phyloP scores from a whole-genome alignment of 2,113 vertebrate genomes.

The Pundamilia nyererei region DNA sequence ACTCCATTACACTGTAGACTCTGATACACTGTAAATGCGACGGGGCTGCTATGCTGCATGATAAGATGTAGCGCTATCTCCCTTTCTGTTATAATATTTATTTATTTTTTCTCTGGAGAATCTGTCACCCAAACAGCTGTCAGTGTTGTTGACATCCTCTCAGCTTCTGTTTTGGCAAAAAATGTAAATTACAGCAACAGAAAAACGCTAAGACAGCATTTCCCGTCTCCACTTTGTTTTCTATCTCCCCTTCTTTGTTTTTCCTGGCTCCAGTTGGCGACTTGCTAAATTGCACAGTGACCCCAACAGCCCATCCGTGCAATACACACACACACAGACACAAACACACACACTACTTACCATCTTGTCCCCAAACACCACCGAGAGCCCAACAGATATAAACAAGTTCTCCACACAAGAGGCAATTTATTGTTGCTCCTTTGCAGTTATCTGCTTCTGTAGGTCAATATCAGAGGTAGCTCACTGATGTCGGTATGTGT shows the following conservation, averaged over 20 bases:
- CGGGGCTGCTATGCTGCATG: constrained; percentile 10
- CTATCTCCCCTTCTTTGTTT: not conserved
- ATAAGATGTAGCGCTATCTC: not conserved
- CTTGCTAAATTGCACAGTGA: constrained; percentile 54
- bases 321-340: not conserved
- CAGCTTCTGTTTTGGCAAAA: constrained; percentile 26
- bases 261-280: constrained; percentile 11
- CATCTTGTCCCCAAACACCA: constrained; percentile 34
- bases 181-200: constrained; percentile 31
- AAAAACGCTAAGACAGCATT: constrained; percentile 37
- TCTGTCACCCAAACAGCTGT: constrained; percentile 43
- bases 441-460: constrained; percentile 13
- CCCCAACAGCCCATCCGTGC: constrained; percentile 25
- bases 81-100: not conserved
- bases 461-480: constrained; percentile 31
- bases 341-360: not conserved
- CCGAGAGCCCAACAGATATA: constrained; percentile 17
- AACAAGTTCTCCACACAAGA: constrained; percentile 19
- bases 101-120: constrained; percentile 7
- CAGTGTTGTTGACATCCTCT: constrained; percentile 37
- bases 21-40: constrained; percentile 27
- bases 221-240: constrained; percentile 1
- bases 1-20: constrained; percentile 22
- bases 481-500: constrained; percentile 9
- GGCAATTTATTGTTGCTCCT: constrained; percentile 39